Evolutionary conservation across 2,797 vertebrate genomes (phyloP).

Genomic region (Syndactyla subalaris): DNA sequence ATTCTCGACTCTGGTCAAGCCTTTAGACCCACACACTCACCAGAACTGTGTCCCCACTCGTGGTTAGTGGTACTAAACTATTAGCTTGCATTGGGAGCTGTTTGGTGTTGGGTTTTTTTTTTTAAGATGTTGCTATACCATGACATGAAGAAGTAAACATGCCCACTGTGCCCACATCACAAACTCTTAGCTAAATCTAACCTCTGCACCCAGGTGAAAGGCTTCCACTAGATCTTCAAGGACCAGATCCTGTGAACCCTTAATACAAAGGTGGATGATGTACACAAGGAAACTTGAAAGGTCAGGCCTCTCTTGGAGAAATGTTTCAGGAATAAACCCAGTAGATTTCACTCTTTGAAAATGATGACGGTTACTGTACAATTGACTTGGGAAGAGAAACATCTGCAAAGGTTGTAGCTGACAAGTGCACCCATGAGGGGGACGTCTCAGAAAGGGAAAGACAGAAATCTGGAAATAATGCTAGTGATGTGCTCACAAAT

Average conservation of each 20-base stretch:
- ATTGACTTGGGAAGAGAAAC: neutral
- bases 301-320: neutral
- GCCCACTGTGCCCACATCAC: neutral
- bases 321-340: neutral
- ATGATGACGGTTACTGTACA: neutral
- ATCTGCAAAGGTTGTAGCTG: neutral
- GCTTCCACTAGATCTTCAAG: neutral
- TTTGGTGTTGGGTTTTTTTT: neutral
- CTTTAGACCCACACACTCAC: neutral
- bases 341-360: neutral
- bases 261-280: neutral
- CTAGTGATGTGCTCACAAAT: neutral
- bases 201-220: neutral
- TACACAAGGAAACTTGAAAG: neutral
- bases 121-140: neutral
- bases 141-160: neutral
- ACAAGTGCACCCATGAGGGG: neutral
- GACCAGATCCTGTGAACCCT: neutral
- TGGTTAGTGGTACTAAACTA: neutral
- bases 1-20: neutral
- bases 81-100: neutral
- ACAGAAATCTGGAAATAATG: neutral
- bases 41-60: neutral
- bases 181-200: neutral
- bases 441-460: neutral